Base-by-base conservation (phyloP, 1,140 invertebrate genomes). In the Trypoxylus dichotomus region DNA sequence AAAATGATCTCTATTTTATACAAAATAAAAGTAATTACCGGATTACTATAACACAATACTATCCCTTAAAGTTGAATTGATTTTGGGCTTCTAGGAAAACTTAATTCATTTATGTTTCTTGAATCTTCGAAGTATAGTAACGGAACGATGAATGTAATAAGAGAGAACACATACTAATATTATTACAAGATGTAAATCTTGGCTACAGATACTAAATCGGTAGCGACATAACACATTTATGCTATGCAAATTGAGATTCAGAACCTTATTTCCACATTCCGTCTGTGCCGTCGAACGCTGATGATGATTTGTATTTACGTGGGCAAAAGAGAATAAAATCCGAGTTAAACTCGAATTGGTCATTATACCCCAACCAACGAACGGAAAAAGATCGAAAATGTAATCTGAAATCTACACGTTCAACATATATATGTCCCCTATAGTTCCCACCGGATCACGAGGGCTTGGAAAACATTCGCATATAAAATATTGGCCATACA, bases 401-500 rank as follows among this genome's bases (percentile, higher is more conserved):
- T 19, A 19, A 63, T 63, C 60, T 27, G 60, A 63, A 63, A 63
- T 19, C 10, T 63, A 24, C 60, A 63, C 60, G 25, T 3, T 27
- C 5, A 63, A 63, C 60, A 24, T 63, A 63, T 27, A 19, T 63
- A 24, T 25, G 21, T 63, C 21, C 25, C 10, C 2, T 63, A 63
- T 63, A 63, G 60, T 63, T 63, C 21, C 60, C 60, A 63, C 1
- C 10, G 21, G 60, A 63, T 21, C 21, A 15, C 21, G 15, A 58
- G 47, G 15, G 47, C 47, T n/a, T 19, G 47, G 13, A 77, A 77
- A 42, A 72, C 60, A 74, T 77, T 74, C 68, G 76, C 76, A 77
- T 74, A 73, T 77, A 77, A 77, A 77, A 77, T 77, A 77, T 77
- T 74, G 76, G 32, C 42, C 42, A 58, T 77, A 73, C 74, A 60